phyloP scores from a whole-genome alignment of 2,888 invertebrate genomes.

The Cosmopolites sordidus region DNA sequence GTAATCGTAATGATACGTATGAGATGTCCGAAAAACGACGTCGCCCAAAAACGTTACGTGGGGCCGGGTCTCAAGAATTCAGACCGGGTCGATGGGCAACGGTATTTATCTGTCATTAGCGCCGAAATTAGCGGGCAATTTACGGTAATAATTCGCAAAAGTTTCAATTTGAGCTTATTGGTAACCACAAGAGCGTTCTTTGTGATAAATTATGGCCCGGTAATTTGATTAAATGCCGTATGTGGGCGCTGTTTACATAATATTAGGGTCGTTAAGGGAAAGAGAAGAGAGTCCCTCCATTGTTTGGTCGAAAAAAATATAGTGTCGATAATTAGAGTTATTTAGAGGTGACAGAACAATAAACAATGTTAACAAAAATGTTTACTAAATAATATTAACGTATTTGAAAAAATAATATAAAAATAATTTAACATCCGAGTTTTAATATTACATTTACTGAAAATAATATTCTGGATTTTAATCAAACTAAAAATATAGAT shows the following conservation, averaged over 20 bases:
- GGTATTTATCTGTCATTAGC: constrained; percentile 13
- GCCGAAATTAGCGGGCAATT: constrained; percentile 17
- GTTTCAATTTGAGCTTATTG: constrained; percentile 6
- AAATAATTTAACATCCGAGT: too few species aligned
- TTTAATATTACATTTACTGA: too few species aligned
- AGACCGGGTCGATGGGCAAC: neutral
- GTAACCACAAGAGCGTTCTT: constrained; percentile 14
- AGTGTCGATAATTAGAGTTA: too few species aligned
- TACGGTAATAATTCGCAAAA: constrained; percentile 18
- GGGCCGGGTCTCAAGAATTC: neutral
- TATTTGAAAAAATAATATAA: too few species aligned
- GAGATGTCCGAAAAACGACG: too few species aligned
- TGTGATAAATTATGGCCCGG: constrained; percentile 16
- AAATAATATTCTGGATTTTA: too few species aligned
- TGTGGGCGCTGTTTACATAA: constrained; percentile 20
- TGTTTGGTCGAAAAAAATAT: too few species aligned
- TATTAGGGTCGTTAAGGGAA: constrained; percentile 12
- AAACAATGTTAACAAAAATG: too few species aligned
- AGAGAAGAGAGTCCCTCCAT: constrained; percentile 5
- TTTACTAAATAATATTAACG: too few species aligned
- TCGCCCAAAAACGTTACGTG: neutral
- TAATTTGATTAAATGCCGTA: constrained; percentile 19
- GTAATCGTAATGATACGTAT: too few species aligned
- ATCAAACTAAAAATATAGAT: too few species aligned
- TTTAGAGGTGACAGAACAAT: too few species aligned